A percentile compares a stretch with the other conserved stretches of the same genome.
These are phyloP conservation scores for Dinothrombium tinctorium DNA, from an alignment of 1,140 invertebrate genomes.

Conservation along the genomic window DNA sequence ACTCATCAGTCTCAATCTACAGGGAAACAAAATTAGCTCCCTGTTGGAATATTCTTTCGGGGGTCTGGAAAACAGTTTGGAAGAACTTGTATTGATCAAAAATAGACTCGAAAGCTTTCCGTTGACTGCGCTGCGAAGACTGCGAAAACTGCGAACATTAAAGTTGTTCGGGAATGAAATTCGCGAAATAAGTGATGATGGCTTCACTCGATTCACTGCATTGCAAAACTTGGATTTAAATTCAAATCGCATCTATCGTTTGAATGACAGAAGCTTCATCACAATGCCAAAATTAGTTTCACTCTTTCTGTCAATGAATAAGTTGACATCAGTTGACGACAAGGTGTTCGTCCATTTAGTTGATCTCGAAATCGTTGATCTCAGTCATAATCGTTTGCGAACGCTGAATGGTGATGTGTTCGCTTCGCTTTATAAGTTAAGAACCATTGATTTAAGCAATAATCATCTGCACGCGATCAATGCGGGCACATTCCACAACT, in stretches of 20 bases:
- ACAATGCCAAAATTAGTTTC: constrained; percentile 49
- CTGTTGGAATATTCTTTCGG: constrained; percentile 47
- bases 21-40: constrained; percentile 47
- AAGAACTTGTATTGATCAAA: constrained; percentile 56
- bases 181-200: constrained; percentile 37
- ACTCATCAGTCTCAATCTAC: constrained; percentile 53
- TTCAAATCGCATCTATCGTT: constrained; percentile 51
- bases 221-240: constrained; percentile 54
- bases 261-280: constrained; percentile 46
- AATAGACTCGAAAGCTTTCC: constrained; percentile 60
- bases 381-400: constrained; percentile 57
- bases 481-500: constrained; percentile 43
- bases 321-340: constrained; percentile 46
- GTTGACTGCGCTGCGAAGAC: constrained; percentile 42
- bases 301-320: constrained; percentile 56
- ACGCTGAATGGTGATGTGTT: constrained; percentile 29
- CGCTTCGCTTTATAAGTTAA: constrained; percentile 40
- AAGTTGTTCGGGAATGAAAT: constrained; percentile 62
- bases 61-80: constrained; percentile 49
- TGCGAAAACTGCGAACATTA: constrained; percentile 43
- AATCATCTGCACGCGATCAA: constrained; percentile 62
- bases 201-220: constrained; percentile 39
- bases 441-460: constrained; percentile 57
- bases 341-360: constrained; percentile 43
- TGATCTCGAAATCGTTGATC: constrained; percentile 53